phyloP scores from a whole-genome alignment of 2,888 invertebrate species.

The Drosophila peninsularis region DNA sequence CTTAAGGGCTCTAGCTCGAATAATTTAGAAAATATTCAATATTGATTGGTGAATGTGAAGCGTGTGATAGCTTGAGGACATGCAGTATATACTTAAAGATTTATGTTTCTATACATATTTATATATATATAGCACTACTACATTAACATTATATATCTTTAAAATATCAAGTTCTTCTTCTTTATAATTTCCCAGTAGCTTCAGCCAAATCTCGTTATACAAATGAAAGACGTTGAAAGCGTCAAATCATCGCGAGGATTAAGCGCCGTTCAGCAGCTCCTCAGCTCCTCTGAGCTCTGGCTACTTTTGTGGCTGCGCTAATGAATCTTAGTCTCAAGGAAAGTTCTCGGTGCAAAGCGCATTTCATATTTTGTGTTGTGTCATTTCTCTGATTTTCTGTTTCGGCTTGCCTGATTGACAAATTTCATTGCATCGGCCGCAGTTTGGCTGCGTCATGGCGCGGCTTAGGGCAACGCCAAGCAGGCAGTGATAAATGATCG shows the following conservation, averaged over 20 bases:
- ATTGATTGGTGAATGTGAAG: too few relatives aligned
- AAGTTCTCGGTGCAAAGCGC: constrained; percentile 45
- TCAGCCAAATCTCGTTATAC: constrained; percentile 28
- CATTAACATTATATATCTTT: too few relatives aligned
- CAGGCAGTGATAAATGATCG: constrained; percentile 57
- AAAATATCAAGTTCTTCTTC: too few relatives aligned
- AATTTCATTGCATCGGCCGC: constrained; percentile 49
- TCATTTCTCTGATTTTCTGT: constrained; percentile 35
- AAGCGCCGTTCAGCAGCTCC: constrained; percentile 39
- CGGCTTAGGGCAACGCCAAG: constrained; percentile 41
- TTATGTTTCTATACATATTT: too few relatives aligned
- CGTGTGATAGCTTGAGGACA: too few relatives aligned
- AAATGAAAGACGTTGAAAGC: constrained; percentile 61
- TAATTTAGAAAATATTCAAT: too few relatives aligned
- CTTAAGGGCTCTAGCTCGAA: too few relatives aligned
- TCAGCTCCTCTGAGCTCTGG: not conserved
- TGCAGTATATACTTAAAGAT: too few relatives aligned
- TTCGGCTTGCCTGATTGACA: constrained; percentile 45
- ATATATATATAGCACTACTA: too few relatives aligned
- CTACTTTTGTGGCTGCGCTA: constrained; percentile 23
- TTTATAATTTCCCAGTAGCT: constrained; percentile 6
- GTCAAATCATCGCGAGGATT: constrained; percentile 74
- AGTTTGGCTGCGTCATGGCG: constrained; percentile 38
- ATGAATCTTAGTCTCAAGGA: constrained; percentile 51
- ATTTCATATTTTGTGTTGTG: constrained; percentile 68